phyloP scores from a whole-genome alignment of 1,140 invertebrate genomes.

The Leguminivora glycinivorella region DNA sequence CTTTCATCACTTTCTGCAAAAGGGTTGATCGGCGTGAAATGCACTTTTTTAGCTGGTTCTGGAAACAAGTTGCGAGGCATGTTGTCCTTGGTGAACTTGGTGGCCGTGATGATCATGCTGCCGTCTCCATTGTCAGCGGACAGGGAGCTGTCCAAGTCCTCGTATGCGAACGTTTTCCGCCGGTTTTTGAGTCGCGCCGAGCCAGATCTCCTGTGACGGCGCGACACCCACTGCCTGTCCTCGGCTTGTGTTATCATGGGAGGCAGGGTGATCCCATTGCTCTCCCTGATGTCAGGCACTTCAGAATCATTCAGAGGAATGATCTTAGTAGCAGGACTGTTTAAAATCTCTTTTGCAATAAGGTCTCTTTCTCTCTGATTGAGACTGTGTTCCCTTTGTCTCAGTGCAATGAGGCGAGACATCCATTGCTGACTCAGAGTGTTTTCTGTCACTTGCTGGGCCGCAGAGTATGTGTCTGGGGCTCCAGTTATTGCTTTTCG shows the following conservation, averaged over 20 bases:
- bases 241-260: slow-evolving; percentile 56
- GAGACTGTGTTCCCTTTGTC: slow-evolving; percentile 69
- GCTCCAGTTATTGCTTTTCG: slow-evolving; percentile 59
- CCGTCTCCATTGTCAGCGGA: slow-evolving; percentile 80
- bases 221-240: slow-evolving; percentile 45
- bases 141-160: slow-evolving; percentile 79
- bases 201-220: slow-evolving; percentile 52
- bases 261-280: slow-evolving; percentile 72
- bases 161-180: slow-evolving; percentile 65
- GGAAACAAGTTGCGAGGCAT: slow-evolving; percentile 73
- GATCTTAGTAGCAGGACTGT: slow-evolving; percentile 55
- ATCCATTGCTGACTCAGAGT: slow-evolving; percentile 75
- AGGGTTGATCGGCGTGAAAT: slow-evolving; percentile 71
- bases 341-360: slow-evolving; percentile 70
- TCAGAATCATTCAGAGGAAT: slow-evolving; percentile 43
- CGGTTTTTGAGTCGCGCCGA: slow-evolving; percentile 54
- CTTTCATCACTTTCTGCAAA: slow-evolving; percentile 75
- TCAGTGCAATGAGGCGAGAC: slow-evolving; percentile 64
- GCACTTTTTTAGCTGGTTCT: slow-evolving; percentile 67
- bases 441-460: slow-evolving; percentile 68
- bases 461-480: slow-evolving; percentile 52
- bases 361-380: slow-evolving; percentile 71
- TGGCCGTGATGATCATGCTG: slow-evolving; percentile 78
- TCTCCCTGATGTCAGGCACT: slow-evolving; percentile 35
- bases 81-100: slow-evolving; percentile 74